phyloP scores from a whole-genome alignment of 2,797 vertebrate genomes.

The Sebastes nivosus region DNA sequence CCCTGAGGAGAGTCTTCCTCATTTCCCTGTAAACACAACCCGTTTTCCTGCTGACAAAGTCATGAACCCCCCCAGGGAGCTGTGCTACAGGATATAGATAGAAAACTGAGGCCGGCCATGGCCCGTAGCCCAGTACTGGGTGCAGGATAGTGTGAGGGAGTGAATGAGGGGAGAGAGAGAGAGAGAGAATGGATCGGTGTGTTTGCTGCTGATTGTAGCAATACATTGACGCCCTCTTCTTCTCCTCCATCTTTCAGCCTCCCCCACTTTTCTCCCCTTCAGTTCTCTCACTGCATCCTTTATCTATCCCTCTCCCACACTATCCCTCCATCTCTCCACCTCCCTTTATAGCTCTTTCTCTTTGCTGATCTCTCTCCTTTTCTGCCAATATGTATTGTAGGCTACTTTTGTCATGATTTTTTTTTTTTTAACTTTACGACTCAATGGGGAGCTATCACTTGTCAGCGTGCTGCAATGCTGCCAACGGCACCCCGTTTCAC shows the following conservation, averaged over 20 bases:
- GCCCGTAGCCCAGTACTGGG: conserved; percentile 35
- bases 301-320: not conserved
- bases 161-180: conserved; percentile 9
- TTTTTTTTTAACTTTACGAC: conserved; percentile 21
- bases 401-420: conserved; percentile 28
- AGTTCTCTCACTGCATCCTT: conserved; percentile 9
- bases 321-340: not conserved
- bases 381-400: conserved; percentile 6
- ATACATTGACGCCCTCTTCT: conserved; percentile 26
- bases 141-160: conserved; percentile 9
- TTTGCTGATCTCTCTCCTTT: conserved; percentile 5
- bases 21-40: conserved; percentile 68
- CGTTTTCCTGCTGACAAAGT: conserved; percentile 71
- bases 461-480: conserved; percentile 29
- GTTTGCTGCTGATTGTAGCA: conserved; percentile 60
- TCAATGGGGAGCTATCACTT: conserved; percentile 45
- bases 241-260: not conserved
- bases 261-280: not conserved
- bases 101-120: conserved; percentile 49
- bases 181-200: not conserved
- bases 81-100: conserved; percentile 70
- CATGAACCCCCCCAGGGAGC: conserved; percentile 52
- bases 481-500: conserved; percentile 14
- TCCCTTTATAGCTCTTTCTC: conserved; percentile 21
- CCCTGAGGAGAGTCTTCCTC: conserved; percentile 57